Percentiles rank a stretch among this genome's conserved stretches.
phyloP scores from a whole-genome alignment of 2,113 vertebrate species.

The Poeciliopsis occidentalis region DNA sequence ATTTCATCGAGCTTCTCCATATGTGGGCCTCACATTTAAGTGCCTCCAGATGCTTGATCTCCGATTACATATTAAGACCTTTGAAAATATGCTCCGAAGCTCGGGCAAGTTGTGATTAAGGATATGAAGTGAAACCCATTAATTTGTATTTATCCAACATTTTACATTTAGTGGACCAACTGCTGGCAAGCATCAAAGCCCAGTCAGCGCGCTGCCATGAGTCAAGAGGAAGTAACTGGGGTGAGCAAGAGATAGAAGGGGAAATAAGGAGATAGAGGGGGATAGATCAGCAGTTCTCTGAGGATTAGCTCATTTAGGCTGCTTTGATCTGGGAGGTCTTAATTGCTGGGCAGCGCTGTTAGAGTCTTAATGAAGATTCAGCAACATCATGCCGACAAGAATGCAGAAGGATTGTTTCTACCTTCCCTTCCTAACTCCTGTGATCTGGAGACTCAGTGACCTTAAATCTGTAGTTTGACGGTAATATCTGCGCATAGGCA shows the following conservation, averaged over 20 bases:
- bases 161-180: slow-evolving; percentile 63
- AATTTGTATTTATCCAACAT: slow-evolving; percentile 67
- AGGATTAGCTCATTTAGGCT: slow-evolving; percentile 70
- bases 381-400: slow-evolving; percentile 28
- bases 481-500: not conserved
- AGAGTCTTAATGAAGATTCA: slow-evolving; percentile 57
- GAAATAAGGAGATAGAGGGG: slow-evolving; percentile 31
- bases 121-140: slow-evolving; percentile 64
- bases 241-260: slow-evolving; percentile 31
- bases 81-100: slow-evolving; percentile 44
- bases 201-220: slow-evolving; percentile 44
- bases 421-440: slow-evolving; percentile 7
- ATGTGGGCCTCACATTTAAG: slow-evolving; percentile 34
- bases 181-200: slow-evolving; percentile 64
- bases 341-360: slow-evolving; percentile 67
- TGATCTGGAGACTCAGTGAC: not conserved
- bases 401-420: slow-evolving; percentile 32
- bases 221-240: slow-evolving; percentile 63
- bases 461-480: not conserved
- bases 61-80: slow-evolving; percentile 55
- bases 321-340: slow-evolving; percentile 75
- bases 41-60: slow-evolving; percentile 25
- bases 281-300: slow-evolving; percentile 46
- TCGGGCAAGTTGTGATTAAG: slow-evolving; percentile 61
- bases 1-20: not conserved